Base-by-base conservation (phyloP, 2,888 invertebrate species). In the Rhyacophila evoluta region DNA sequence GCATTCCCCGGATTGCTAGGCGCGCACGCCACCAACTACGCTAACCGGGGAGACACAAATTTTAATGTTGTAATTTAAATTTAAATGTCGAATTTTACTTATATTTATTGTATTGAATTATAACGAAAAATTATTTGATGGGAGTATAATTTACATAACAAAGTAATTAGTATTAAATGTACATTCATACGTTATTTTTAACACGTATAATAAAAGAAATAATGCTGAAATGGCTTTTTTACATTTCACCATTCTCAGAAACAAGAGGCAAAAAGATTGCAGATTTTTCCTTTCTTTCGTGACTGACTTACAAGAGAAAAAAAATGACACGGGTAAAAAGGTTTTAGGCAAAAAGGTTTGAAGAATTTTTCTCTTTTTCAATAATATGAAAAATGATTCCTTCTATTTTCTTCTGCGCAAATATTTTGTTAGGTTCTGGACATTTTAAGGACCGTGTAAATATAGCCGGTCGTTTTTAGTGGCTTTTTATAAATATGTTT, bases 321-420 rank as follows among this genome's bases (percentile, higher is more conserved):
- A 55, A 55, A 25, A 55, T 55, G 55, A 55, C 41, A 41, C 19
- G 25, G 55, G 19, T 8, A 55, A 25, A 25, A 10, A 25, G 55
- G 55, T 8, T 55, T 55, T 55, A 55, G 55, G 55, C 55, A 55
- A 25, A 55, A 55, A 25, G 55, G 55, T n/a, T 39, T 6, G n/a
- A n/a, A 39, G 0, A n/a, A n/a, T 12, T 12, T n/a, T 1, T 4
- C 2, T 55, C 19, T 55, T 55, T 55, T 55, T 25, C 25, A 25
- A 55, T 55, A 55, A 55, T 25, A 55, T 8, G 25, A 25, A 55
- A 55, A 25, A 55, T 10, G 8, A 41, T 15, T 15, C 41, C 15
- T 41, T 55, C 19, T 55, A 25, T 55, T 55, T 55, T 55, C 55
- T 12, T 55, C 1, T 25, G 10, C 3, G 55, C 6, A 25, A 55